These are phyloP conservation scores for Drosophila affinis DNA, from an alignment of 2,888 invertebrate genomes.

Conservation along the genomic window DNA sequence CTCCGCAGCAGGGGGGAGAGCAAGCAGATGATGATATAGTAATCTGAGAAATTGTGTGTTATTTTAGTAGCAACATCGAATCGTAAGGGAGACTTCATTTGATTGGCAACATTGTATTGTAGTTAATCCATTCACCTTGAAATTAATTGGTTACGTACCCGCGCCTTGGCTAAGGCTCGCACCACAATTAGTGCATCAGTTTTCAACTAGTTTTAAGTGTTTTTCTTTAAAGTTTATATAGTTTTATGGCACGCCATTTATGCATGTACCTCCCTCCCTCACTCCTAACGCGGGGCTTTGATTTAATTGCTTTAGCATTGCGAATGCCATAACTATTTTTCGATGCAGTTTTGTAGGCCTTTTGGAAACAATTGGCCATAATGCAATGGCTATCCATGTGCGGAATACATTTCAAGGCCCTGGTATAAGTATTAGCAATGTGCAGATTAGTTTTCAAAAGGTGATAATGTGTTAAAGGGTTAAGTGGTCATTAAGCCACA, in stretches of 20 bases:
- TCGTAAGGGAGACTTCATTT: conserved; percentile 1
- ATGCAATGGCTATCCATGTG: conserved; percentile 23
- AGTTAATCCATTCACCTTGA: conserved; percentile 17
- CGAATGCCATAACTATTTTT: conserved; percentile 36
- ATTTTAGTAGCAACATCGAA: background rate
- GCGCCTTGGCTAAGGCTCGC: conserved; percentile 49
- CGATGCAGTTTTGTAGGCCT: conserved; percentile 22
- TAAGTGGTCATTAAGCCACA: conserved; percentile 50
- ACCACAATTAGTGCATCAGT: conserved; percentile 55
- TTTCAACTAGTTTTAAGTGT: conserved; percentile 35
- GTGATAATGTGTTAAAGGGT: conserved; percentile 40
- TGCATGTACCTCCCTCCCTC: conserved; percentile 16
- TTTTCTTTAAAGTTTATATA: conserved; percentile 50
- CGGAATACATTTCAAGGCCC: conserved; percentile 41
- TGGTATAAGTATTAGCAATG: conserved; percentile 32
- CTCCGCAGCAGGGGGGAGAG: background rate
- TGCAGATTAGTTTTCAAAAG: conserved; percentile 29
- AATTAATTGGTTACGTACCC: conserved; percentile 29
- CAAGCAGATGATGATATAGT: background rate
- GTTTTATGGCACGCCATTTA: conserved; percentile 63
- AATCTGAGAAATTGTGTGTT: background rate
- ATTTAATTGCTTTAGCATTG: conserved; percentile 65
- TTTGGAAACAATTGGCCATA: conserved; percentile 17
- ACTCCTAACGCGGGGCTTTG: conserved; percentile 40
- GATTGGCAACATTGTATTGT: background rate